Base-by-base conservation (phyloP, 2,797 vertebrate genomes). In the Scomberomorus guttatus region DNA sequence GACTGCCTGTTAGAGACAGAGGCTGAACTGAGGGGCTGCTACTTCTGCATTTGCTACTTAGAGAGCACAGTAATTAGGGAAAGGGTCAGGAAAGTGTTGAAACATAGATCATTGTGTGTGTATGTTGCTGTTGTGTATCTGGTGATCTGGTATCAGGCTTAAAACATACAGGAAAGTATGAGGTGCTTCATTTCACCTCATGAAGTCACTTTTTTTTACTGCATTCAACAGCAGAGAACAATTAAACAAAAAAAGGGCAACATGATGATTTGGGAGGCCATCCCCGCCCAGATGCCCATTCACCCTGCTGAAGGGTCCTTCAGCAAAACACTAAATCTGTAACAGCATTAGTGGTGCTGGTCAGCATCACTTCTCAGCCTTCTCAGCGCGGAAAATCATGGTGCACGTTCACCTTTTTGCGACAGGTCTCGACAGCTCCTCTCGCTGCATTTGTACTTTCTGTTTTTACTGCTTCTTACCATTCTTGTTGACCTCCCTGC, bases 301-400 rank as follows among this genome's bases (percentile, higher is more conserved):
- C 78, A 72, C 66, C 46, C 32, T 39, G 56, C 58, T 89, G 39
- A 88, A 90, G 77, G 73, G 80, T 80, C 77, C 81, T 86, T 81
- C 70, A 86, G 75, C 61, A 51, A 75, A 83, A 88, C 66, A 69
- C 54, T 56, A 54, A 83, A 62, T 77, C 62, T 66, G 52, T 58
- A 42, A 25, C 64, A 71, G 80, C 77, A 86, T 72, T 80, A 76
- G 66, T 79, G 68, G 69, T 69, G 5, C 64, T 61, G 72, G 58
- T 85, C 69, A 46, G 70, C 72, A 59, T 79, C 65, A 20, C 61
- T 71, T 75, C 55, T 79, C 72, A 52, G 57, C 81, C 81, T 85
- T 77, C n/a, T n/a, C n/a, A 32, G 29, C 29, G 6, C 1, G 29
- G 29, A 32, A 32, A 32, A 32, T 32, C 29, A 32, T 32, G 29